Evolutionary conservation across 2,113 vertebrate genomes (phyloP), one percentile per base, ranked within the genome.

Genomic region (Hippopotamus amphibius): DNA sequence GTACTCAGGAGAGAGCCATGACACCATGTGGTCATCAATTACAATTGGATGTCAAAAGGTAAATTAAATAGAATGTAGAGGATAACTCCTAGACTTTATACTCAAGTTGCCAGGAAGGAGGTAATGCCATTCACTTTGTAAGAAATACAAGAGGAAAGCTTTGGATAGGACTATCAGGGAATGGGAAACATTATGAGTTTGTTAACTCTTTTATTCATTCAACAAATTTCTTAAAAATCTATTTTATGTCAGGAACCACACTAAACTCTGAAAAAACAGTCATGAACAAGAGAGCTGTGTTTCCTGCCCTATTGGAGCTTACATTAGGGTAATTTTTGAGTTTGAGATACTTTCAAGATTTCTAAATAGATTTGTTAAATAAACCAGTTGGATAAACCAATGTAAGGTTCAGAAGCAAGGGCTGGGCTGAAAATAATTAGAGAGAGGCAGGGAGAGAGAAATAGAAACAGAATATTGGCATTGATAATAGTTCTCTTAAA

Each of bases 181-280:
- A 68, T 50, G 22, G 5, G 1, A 12, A 66, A 95, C 30, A 66
- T 3, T 5, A 30, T 76, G 12, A 46, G n/a, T 59, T 82, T 83
- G 17, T 69, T 48, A 85, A 74, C 17, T 90, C 33, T 77, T 26
- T 61, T 48, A 83, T 81, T 77, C 71, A 80, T 65, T 88, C 30
- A 84, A 74, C 10, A 88, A n/a, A 74, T 90, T 79, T 90, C 55
- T 87, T 83, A 59, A 50, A 87, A 97, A 68, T 16, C 43, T 79
- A 24, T 57, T 86, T 80, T 81, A 76, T 48, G 19, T 80, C 28
- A 69, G 33, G 16, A 96, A 65, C 81, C 22, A 57, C 43, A 65
- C 16, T 69, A 77, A 81, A 94, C 33, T 81, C 79, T 13, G 10
- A 76, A 17, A 26, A 86, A 94, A 71, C 6, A 30, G 15, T 71